Percentiles rank a stretch among this genome's conserved stretches.
Conservation (phyloP, 2,797 vertebrate genomes). For the Cirrhinus molitorella region DNA sequence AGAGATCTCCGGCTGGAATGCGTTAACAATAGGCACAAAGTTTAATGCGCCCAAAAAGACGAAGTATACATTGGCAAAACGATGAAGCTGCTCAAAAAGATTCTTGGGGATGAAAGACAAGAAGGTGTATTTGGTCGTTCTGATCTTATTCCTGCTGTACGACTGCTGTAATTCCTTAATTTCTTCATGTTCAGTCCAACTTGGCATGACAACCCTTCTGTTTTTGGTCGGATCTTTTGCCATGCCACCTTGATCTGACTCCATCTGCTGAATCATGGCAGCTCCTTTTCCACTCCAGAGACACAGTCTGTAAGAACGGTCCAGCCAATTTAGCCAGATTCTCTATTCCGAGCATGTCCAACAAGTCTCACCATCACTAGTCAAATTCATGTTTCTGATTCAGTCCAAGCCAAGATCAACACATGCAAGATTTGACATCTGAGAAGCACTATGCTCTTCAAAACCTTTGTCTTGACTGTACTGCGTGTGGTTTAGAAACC, state of each 20-base stretch:
- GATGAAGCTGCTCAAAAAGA: slow-evolving; percentile 79
- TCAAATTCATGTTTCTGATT: slow-evolving; percentile 20
- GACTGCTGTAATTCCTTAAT: slow-evolving; percentile 45
- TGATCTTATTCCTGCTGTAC: slow-evolving; percentile 70
- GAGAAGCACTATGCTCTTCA: slow-evolving; percentile 1
- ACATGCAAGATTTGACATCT: not conserved
- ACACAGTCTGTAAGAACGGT: slow-evolving; percentile 1
- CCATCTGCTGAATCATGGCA: slow-evolving; percentile 23
- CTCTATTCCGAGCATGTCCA: slow-evolving; percentile 26
- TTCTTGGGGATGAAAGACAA: slow-evolving; percentile 79
- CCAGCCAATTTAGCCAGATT: slow-evolving; percentile 34
- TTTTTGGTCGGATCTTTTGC: slow-evolving; percentile 48
- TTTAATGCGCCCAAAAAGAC: slow-evolving; percentile 73
- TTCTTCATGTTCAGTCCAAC: slow-evolving; percentile 57
- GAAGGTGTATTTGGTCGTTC: slow-evolving; percentile 75
- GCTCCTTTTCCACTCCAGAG: slow-evolving; percentile 3
- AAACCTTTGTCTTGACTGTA: not conserved
- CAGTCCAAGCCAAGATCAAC: not conserved
- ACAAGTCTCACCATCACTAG: not conserved
- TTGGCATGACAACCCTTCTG: slow-evolving; percentile 65
- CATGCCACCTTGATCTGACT: not conserved
- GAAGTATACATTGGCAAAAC: slow-evolving; percentile 77
- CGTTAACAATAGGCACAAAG: slow-evolving; percentile 75
- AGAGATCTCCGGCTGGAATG: slow-evolving; percentile 74
- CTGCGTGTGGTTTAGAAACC: not conserved